phyloP scores from a whole-genome alignment of 2,113 vertebrate genomes.

The Porphyrio hochstetteri region DNA sequence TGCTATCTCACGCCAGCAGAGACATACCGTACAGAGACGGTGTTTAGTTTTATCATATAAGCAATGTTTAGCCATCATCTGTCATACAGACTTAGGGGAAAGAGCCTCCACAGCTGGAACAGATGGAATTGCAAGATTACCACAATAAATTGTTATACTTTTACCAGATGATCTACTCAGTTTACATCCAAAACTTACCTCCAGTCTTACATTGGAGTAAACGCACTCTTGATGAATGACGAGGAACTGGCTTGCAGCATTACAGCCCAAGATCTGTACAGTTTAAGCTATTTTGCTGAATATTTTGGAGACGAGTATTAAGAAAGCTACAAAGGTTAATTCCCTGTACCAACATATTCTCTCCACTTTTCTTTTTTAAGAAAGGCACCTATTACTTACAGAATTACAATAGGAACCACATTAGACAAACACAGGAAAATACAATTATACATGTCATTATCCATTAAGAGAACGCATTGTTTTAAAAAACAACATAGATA shows the following conservation, averaged over 20 bases:
- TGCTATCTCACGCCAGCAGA: slow-evolving; percentile 27
- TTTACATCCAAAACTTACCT: neutral
- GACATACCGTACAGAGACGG: neutral
- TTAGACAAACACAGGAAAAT: neutral
- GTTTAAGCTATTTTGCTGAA: neutral
- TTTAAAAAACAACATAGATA: neutral
- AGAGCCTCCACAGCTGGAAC: slow-evolving; percentile 28
- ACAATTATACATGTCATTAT: neutral
- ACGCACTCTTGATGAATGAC: neutral
- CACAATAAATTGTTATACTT: neutral
- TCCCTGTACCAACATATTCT: neutral
- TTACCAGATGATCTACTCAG: neutral
- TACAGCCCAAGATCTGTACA: neutral
- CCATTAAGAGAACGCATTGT: neutral
- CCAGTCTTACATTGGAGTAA: neutral
- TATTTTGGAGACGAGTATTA: neutral
- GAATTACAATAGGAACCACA: neutral
- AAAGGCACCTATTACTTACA: neutral
- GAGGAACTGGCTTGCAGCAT: neutral
- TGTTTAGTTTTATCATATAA: slow-evolving; percentile 18
- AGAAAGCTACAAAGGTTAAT: neutral
- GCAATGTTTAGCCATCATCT: slow-evolving; percentile 16
- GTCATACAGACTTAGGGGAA: slow-evolving; percentile 29
- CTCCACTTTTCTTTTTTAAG: neutral
- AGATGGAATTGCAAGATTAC: slow-evolving; percentile 37